phyloP scores from a whole-genome alignment of 2,797 vertebrate genomes.

The Scolopax bukidnonensis region DNA sequence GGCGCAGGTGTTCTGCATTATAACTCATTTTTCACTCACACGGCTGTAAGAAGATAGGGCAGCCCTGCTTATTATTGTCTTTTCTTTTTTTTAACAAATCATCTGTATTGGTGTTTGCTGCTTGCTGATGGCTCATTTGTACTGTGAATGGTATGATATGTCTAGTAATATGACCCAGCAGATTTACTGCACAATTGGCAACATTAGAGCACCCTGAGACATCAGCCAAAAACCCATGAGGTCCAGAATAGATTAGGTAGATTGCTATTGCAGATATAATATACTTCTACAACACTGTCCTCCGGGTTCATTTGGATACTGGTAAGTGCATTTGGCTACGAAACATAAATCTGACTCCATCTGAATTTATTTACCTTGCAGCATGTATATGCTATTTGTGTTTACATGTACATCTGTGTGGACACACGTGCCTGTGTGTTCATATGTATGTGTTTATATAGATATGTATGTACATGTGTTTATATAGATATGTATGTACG shows the following conservation, averaged over 20 bases:
- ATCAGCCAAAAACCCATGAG: conserved; percentile 45
- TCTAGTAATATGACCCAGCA: conserved; percentile 72
- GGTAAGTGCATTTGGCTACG: conserved; percentile 52
- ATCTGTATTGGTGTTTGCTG: conserved; percentile 54
- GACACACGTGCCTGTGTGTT: background rate
- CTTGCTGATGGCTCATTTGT: conserved; percentile 73
- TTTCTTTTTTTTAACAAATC: conserved; percentile 46
- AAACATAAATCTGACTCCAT: conserved; percentile 63
- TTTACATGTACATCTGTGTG: background rate
- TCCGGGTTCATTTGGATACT: conserved; percentile 46
- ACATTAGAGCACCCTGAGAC: conserved; percentile 59
- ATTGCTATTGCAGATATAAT: conserved; percentile 54
- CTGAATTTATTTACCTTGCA: conserved; percentile 51
- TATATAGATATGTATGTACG: background rate
- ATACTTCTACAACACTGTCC: background rate
- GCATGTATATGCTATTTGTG: background rate
- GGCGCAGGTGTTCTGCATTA: conserved; percentile 71
- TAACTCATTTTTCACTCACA: conserved; percentile 65
- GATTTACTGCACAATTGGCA: conserved; percentile 75
- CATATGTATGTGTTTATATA: background rate
- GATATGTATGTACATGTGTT: background rate
- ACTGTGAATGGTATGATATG: conserved; percentile 63
- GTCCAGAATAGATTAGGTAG: conserved; percentile 44
- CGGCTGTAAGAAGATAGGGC: conserved; percentile 67
- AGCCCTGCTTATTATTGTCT: conserved; percentile 50